Evolutionary conservation across 1,140 invertebrate genomes (phyloP), one percentile per base, ranked within the genome.

Genomic region (Drosophila repleta): DNA sequence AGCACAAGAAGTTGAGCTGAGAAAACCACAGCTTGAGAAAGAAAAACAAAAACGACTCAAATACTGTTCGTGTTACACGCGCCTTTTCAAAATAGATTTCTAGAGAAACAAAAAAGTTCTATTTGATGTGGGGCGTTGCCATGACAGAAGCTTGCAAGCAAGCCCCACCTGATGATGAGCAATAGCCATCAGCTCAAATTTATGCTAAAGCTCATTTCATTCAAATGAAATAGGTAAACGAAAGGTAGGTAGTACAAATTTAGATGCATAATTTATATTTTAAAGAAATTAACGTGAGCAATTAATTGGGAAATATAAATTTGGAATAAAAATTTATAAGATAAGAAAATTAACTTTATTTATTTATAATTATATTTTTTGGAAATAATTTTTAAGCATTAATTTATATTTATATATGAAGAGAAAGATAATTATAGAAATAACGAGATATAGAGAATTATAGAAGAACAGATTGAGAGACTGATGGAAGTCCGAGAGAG

Each of bases 41-140:
- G 53, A 35, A 35, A 35, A 32, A 7, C 41, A 43, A 26, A 51
- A 52, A 24, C 49, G 24, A 15, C 41, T 35, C 17, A 58, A 66
- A 74, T 65, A 74, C 60, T 66, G 32, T 82, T 87, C 81, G 83
- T 85, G 81, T 82, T 87, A 87, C 82, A 85, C 78, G 81, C 46
- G 18, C 65, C 32, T 35, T 35, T 39, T 45, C 10, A 72, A 83
- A 80, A 56, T 55, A 41, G 53, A 78, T 80, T 53, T 52, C 10
- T 18, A 35, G n/a, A 62, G 39, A 51, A 57, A 43, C 8, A 3
- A 57, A 57, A 18, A 45, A 8, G 17, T 62, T 29, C 49, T 53
- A 35, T 41, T 52, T 21, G 48, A 39, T 49, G 21, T 49, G 51
- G 17, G 61, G 61, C 49, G 51, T 49, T 56, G 41, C 52, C 67